A percentile compares a stretch with the other conserved stretches of the same genome.
Conservation (phyloP, 2,113 vertebrate genomes). For the Motacilla tschutschensis region DNA sequence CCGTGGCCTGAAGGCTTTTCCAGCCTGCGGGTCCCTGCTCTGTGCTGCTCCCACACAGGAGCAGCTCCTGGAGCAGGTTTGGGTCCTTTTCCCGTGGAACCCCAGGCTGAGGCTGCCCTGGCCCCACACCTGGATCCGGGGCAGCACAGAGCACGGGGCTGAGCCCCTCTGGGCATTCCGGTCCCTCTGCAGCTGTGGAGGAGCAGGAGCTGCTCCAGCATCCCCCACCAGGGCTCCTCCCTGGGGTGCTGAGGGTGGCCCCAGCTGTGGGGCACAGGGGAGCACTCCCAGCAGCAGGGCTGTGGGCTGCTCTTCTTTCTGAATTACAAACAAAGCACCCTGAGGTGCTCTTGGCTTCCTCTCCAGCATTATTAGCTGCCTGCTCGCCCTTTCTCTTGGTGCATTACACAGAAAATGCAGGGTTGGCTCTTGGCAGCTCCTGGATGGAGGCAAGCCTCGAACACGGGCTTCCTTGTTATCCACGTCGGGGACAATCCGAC, state of each 20-base stretch:
- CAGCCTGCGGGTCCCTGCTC: background rate
- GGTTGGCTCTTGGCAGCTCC: background rate
- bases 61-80: background rate
- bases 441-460: background rate
- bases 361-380: background rate
- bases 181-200: rapidly evolving
- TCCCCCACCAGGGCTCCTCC: background rate
- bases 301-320: background rate
- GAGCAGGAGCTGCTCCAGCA: background rate
- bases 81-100: rapidly evolving
- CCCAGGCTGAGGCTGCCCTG: rapidly evolving
- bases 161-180: background rate
- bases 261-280: background rate
- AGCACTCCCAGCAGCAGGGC: background rate
- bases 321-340: background rate
- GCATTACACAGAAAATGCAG: background rate
- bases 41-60: rapidly evolving
- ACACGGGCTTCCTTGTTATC: background rate
- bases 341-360: background rate
- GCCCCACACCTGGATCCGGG: rapidly evolving
- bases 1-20: background rate
- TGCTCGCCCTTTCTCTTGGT: background rate
- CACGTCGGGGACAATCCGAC: background rate
- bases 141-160: rapidly evolving
- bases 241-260: background rate